Evolutionary conservation across 2,888 invertebrate genomes (phyloP).

Genomic region (Loripinus fragilis): DNA sequence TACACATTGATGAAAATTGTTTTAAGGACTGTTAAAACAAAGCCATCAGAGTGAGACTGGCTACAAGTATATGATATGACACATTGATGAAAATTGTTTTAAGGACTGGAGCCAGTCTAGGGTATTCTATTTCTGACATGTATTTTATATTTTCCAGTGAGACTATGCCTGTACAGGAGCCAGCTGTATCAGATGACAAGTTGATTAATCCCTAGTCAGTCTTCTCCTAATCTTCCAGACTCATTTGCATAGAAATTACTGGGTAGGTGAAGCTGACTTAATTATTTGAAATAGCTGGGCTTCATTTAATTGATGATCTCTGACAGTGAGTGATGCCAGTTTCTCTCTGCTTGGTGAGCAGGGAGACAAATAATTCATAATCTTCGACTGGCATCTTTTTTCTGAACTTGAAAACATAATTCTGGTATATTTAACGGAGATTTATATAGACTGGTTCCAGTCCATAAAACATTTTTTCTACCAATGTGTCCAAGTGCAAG

Average conservation of each 20-base stretch:
- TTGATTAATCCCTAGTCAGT: slow-evolving; percentile 13
- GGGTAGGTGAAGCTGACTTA: slow-evolving; percentile 21
- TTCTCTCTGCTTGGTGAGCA: slow-evolving; percentile 9
- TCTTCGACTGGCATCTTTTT: background rate
- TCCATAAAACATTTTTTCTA: too few relatives aligned
- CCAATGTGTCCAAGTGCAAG: too few relatives aligned
- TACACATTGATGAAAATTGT: too few relatives aligned
- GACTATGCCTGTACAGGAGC: background rate
- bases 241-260: slow-evolving; percentile 18
- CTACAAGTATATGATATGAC: too few relatives aligned
- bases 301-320: slow-evolving; percentile 9
- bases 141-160: background rate
- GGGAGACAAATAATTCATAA: background rate
- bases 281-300: slow-evolving; percentile 13
- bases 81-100: too few relatives aligned
- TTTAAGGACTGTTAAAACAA: too few relatives aligned
- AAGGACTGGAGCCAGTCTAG: too few relatives aligned
- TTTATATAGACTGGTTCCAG: too few relatives aligned
- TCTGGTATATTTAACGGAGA: too few relatives aligned
- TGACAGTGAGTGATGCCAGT: slow-evolving; percentile 18
- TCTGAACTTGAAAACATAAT: background rate
- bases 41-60: too few relatives aligned
- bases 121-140: background rate
- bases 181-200: slow-evolving; percentile 17
- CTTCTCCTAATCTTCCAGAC: background rate